Evolutionary conservation across 1,140 invertebrate genomes (phyloP), one percentile per base, ranked within the genome.

Genomic region (Bicyclus anynana): DNA sequence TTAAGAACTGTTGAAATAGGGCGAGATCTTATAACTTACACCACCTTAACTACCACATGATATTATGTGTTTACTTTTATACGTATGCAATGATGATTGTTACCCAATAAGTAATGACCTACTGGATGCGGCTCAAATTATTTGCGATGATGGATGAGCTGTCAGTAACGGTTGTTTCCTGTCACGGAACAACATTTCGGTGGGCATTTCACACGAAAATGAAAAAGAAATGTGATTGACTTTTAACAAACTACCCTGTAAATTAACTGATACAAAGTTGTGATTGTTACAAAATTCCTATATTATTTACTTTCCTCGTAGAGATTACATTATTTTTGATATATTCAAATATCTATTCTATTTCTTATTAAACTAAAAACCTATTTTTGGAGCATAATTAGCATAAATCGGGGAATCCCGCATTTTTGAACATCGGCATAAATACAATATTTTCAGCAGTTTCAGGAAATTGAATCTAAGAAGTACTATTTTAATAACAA

Each of bases 101-200:
- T 75, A 71, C 70, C 69, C 81, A 82, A 83, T 81, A 81, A 85
- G 74, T 77, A 74, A 85, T 74, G 71, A 67, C 56, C 60, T 59
- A 53, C 61, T 69, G 75, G 66, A 65, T 64, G 69, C 63, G 54
- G 62, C 74, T 71, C 62, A 74, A 65, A 67, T 67, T 67, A 80
- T 81, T 76, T 53, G 74, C 70, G 53, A 57, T 82, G 79, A 82
- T 78, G 70, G 73, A 82, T 82, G 74, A 58, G 48, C 66, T 62
- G 67, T 62, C 66, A 61, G 52, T 56, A 57, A 62, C 59, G 58
- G 53, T 63, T 63, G 61, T 63, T 62, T 68, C 71, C 69, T 68
- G 74, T 71, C 65, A 54, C 69, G 65, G 62, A 47, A 29, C 69
- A 23, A 60, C 53, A 53, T 59, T 53, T 51, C 44, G 37, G 40